These are phyloP conservation scores for Ctenodactylus gundi DNA, from an alignment of 2,113 vertebrate genomes.

Conservation along the genomic window DNA sequence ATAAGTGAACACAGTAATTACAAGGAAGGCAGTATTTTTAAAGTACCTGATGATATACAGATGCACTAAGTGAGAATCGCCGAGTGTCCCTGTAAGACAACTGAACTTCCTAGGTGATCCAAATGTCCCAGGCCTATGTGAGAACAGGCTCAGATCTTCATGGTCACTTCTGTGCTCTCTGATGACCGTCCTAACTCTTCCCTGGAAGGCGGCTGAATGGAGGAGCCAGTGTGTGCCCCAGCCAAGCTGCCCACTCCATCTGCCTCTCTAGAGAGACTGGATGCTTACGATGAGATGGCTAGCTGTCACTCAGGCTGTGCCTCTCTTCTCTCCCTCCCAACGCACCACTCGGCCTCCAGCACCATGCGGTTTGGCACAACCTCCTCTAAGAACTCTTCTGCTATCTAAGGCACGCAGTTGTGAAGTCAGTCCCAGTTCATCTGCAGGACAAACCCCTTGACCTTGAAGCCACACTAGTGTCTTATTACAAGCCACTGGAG, in stretches of 20 bases:
- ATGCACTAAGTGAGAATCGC: background rate
- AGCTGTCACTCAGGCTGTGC: background rate
- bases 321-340: background rate
- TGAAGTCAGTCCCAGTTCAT: background rate
- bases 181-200: background rate
- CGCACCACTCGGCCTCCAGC: background rate
- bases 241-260: background rate
- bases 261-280: background rate
- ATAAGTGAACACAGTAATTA: background rate
- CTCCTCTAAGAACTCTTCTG: background rate
- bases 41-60: background rate
- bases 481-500: no score
- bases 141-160: background rate
- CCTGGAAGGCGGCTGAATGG: background rate
- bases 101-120: background rate
- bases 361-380: fast-evolving
- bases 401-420: background rate
- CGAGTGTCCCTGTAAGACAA: background rate
- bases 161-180: no score
- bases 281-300: fast-evolving
- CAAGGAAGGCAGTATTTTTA: background rate
- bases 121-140: background rate
- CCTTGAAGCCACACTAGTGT: background rate
- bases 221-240: background rate
- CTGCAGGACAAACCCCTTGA: no score